These are phyloP conservation scores for Blastobasis lacticolella DNA, from an alignment of 2,888 invertebrate genomes.

Conservation along the genomic window DNA sequence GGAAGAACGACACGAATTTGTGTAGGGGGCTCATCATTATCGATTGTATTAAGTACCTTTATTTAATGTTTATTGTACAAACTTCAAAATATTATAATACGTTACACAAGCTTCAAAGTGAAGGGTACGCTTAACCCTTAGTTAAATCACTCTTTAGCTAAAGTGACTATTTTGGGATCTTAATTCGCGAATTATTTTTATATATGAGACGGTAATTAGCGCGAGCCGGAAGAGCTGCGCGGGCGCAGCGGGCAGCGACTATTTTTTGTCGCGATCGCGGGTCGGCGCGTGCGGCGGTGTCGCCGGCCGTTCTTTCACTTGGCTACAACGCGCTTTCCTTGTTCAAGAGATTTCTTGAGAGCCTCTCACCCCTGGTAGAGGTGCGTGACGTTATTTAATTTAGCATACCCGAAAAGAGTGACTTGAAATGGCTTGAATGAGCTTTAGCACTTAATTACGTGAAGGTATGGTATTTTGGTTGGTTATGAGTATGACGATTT, in stretches of 20 bases:
- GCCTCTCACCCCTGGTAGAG: slow-evolving; percentile 1
- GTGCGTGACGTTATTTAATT: not conserved
- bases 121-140: too few species aligned
- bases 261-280: slow-evolving; percentile 34
- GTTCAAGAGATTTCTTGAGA: slow-evolving; percentile 14
- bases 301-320: slow-evolving; percentile 43
- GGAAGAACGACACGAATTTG: slow-evolving; percentile 76
- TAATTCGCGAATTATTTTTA: slow-evolving; percentile 3
- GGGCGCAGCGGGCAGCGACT: slow-evolving; percentile 18
- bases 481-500: too few species aligned
- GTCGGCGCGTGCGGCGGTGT: slow-evolving; percentile 41
- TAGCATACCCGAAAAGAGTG: not conserved
- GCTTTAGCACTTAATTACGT: too few species aligned
- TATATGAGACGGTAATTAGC: slow-evolving; percentile 3
- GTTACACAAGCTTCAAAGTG: too few species aligned
- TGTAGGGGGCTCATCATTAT: slow-evolving; percentile 75
- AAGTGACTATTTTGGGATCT: too few species aligned
- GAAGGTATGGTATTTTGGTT: too few species aligned
- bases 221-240: slow-evolving; percentile 21
- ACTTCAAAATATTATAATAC: too few species aligned
- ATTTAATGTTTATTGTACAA: too few species aligned
- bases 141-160: too few species aligned
- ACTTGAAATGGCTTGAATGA: too few species aligned
- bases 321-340: slow-evolving; percentile 48
- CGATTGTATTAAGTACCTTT: too few species aligned